phyloP scores from a whole-genome alignment of 1,140 invertebrate species.

The Sipha flava region DNA sequence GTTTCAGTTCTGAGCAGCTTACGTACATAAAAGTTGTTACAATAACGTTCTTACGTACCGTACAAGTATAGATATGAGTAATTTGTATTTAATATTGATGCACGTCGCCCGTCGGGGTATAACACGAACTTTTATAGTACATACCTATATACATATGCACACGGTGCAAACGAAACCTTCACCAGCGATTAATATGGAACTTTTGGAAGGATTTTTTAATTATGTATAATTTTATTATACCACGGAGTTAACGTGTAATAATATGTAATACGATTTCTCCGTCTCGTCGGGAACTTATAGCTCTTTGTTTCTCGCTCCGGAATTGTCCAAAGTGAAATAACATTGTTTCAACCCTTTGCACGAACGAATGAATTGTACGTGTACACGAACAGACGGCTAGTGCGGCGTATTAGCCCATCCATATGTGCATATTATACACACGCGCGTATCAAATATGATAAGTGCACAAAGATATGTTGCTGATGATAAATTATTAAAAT shows the following conservation, averaged over 20 bases:
- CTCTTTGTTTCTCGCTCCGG: not conserved
- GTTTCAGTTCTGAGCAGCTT: too few relatives aligned
- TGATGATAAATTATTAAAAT: not conserved
- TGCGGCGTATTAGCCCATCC: too few relatives aligned
- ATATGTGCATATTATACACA: not conserved
- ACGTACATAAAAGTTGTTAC: too few relatives aligned
- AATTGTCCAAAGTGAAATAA: not conserved
- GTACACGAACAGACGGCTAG: not conserved
- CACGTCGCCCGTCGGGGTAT: too few relatives aligned
- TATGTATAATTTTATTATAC: too few relatives aligned
- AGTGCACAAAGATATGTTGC: not conserved
- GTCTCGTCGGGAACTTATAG: not conserved
- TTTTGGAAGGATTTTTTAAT: not conserved
- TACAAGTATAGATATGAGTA: too few relatives aligned
- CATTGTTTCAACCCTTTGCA: slow-evolving; percentile 3
- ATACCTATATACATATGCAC: too few relatives aligned
- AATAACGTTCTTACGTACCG: too few relatives aligned
- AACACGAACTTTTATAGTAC: too few relatives aligned
- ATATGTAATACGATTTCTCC: not conserved
- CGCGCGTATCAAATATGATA: not conserved
- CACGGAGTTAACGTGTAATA: not conserved
- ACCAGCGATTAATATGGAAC: too few relatives aligned
- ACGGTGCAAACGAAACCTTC: too few relatives aligned
- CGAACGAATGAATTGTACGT: not conserved
- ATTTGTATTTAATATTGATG: too few relatives aligned